phyloP scores from a whole-genome alignment of 2,888 invertebrate species.

The Bursaphelenchus okinawaensis region DNA sequence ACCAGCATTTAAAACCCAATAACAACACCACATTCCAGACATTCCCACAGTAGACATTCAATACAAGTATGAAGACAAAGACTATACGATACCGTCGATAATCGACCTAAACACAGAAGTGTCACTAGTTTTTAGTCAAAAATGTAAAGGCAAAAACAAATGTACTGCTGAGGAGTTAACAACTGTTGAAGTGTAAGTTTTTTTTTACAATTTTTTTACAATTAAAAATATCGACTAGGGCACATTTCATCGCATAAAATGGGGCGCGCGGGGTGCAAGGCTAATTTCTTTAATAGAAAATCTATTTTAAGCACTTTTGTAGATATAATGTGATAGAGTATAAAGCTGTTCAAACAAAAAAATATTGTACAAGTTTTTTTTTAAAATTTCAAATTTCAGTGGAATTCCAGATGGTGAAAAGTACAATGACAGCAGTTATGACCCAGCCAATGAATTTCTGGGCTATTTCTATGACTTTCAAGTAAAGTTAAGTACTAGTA shows the following conservation, averaged over 20 bases:
- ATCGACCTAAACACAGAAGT: neutral
- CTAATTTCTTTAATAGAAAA: too few relatives aligned
- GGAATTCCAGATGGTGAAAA: neutral
- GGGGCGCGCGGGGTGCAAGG: too few relatives aligned
- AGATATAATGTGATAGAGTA: too few relatives aligned
- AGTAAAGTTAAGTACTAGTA: neutral
- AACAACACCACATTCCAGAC: neutral
- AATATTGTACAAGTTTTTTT: too few relatives aligned
- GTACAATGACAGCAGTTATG: neutral
- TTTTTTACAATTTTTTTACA: too few relatives aligned
- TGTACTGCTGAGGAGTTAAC: neutral
- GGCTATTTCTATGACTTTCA: neutral
- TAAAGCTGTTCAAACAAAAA: too few relatives aligned
- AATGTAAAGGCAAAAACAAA: neutral
- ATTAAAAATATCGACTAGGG: too few relatives aligned
- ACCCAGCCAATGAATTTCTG: neutral
- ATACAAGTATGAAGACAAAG: neutral
- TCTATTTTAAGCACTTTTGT: too few relatives aligned
- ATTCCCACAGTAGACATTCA: neutral
- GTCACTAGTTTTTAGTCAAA: neutral
- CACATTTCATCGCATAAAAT: too few relatives aligned
- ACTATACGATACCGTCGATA: neutral
- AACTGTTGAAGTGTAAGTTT: too few relatives aligned
- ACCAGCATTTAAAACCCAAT: too few relatives aligned
- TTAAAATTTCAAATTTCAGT: neutral